Percentiles rank a stretch among this genome's conserved stretches.
phyloP scores from a whole-genome alignment of 2,888 invertebrate genomes.

The Nymphalis urticae region DNA sequence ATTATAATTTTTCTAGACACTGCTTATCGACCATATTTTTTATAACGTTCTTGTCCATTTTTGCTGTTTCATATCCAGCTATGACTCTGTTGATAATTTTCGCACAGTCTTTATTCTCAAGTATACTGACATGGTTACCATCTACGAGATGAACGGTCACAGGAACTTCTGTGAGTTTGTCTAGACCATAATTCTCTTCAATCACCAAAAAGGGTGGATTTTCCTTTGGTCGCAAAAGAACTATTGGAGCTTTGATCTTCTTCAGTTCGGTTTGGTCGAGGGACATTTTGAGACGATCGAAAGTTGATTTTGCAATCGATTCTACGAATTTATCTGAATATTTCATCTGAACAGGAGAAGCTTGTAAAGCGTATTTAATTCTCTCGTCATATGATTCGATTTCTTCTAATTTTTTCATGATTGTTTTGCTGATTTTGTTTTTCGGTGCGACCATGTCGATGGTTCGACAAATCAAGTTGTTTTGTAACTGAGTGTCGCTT shows the following conservation, averaged over 20 bases:
- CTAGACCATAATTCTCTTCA: slow-evolving; percentile 85
- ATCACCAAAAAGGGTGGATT: slow-evolving; percentile 46
- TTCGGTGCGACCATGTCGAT: slow-evolving; percentile 76
- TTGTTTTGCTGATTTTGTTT: slow-evolving; percentile 56
- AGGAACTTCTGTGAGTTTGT: slow-evolving; percentile 78
- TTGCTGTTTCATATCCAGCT: neutral
- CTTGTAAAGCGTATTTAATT: slow-evolving; percentile 71
- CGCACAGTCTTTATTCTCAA: slow-evolving; percentile 84
- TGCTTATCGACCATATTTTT: too few species aligned
- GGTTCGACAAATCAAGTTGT: slow-evolving; percentile 80
- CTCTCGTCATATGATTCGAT: slow-evolving; percentile 82
- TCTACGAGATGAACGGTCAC: slow-evolving; percentile 84
- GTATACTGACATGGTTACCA: slow-evolving; percentile 86
- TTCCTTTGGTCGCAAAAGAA: slow-evolving; percentile 84
- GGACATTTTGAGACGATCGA: slow-evolving; percentile 80
- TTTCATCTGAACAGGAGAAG: slow-evolving; percentile 62
- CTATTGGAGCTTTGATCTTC: slow-evolving; percentile 81
- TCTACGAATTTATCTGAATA: slow-evolving; percentile 60
- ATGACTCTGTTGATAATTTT: slow-evolving; percentile 82
- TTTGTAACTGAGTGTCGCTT: slow-evolving; percentile 78
- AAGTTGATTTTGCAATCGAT: slow-evolving; percentile 55
- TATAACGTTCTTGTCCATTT: too few species aligned
- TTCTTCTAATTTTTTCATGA: slow-evolving; percentile 73
- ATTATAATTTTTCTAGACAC: too few species aligned
- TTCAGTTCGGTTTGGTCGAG: slow-evolving; percentile 65